A percentile compares a stretch with the other conserved stretches of the same genome.
Evolutionary conservation across 2,797 vertebrate genomes (phyloP).

Genomic region (Arrhamphus sclerolepis): DNA sequence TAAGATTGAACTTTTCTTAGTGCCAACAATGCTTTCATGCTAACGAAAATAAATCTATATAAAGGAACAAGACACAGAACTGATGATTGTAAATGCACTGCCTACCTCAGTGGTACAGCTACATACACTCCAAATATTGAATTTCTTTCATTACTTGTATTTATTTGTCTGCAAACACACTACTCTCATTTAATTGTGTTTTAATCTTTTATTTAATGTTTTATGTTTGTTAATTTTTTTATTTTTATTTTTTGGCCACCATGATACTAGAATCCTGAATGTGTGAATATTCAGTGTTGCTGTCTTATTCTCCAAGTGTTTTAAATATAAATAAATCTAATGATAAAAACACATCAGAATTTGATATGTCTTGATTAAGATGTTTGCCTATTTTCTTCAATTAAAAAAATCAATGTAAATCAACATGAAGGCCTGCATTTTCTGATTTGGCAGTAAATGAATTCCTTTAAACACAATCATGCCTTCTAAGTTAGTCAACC

Average conservation of each 20-base stretch:
- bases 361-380: constrained; percentile 2
- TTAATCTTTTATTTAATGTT: constrained; percentile 23
- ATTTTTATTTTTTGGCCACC: constrained; percentile 5
- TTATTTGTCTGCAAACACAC: constrained; percentile 45
- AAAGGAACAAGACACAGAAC: neutral
- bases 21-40: constrained; percentile 15
- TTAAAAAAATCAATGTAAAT: too few species aligned
- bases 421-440: too few species aligned
- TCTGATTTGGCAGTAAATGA: too few species aligned
- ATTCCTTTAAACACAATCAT: too few species aligned
- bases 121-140: constrained; percentile 37
- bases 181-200: constrained; percentile 8
- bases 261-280: constrained; percentile 33
- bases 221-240: constrained; percentile 2
- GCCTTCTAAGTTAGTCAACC: too few species aligned
- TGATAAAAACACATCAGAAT: neutral
- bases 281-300: constrained; percentile 15
- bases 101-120: constrained; percentile 61
- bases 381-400: too few species aligned
- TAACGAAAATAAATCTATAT: neutral
- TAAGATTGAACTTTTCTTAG: constrained; percentile 1
- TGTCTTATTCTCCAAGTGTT: constrained; percentile 27
- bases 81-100: constrained; percentile 33
- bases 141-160: constrained; percentile 29
- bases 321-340: constrained; percentile 49